phyloP scores from a whole-genome alignment of 2,113 vertebrate species.

The Indicator indicator region DNA sequence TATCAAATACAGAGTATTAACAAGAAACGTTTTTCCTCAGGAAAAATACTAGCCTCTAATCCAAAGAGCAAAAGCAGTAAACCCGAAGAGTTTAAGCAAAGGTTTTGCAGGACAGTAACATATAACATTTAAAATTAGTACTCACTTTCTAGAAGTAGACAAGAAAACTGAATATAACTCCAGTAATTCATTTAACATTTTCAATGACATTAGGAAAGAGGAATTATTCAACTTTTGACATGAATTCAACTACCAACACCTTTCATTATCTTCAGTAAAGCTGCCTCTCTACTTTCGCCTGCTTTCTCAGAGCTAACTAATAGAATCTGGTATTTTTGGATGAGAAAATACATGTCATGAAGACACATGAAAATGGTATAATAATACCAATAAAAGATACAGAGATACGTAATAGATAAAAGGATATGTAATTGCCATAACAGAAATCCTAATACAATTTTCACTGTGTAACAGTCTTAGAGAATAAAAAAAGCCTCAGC shows the following conservation, averaged over 20 bases:
- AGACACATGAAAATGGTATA: background rate
- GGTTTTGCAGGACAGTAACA: conserved; percentile 38
- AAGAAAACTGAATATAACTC: conserved; percentile 40
- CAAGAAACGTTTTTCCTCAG: conserved; percentile 9
- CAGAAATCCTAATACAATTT: background rate
- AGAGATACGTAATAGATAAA: background rate
- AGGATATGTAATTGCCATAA: background rate
- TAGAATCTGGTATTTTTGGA: background rate
- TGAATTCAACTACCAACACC: conserved; percentile 58
- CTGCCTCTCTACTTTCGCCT: conserved; percentile 22
- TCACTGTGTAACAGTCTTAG: background rate
- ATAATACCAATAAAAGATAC: background rate
- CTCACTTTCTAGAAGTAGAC: conserved; percentile 48
- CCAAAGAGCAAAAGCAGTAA: conserved; percentile 53
- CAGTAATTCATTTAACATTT: conserved; percentile 69
- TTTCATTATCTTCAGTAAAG: conserved; percentile 56
- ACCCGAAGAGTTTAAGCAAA: conserved; percentile 59
- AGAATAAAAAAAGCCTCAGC: background rate
- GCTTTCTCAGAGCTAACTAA: conserved; percentile 36
- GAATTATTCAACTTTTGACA: conserved; percentile 70
- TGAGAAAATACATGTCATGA: background rate
- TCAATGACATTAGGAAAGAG: conserved; percentile 62
- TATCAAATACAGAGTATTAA: background rate
- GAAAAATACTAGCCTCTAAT: conserved; percentile 47
- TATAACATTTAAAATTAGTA: conserved; percentile 68